Evolutionary conservation across 2,888 invertebrate species (phyloP).

Genomic region (Ormia ochracea): DNA sequence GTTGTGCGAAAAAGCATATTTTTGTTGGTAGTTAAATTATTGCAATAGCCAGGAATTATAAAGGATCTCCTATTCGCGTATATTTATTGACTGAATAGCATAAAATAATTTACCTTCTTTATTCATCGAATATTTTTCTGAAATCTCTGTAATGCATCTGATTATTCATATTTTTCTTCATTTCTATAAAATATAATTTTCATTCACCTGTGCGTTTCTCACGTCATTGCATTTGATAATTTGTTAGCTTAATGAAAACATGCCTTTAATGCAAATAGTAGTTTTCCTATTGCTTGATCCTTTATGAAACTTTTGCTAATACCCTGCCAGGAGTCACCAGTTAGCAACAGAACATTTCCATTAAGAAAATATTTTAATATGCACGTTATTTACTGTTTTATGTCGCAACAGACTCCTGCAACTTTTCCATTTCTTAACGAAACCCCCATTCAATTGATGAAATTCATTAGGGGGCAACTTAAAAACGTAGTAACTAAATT

Average conservation of each 20-base stretch:
- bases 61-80: too few relatives aligned
- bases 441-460: neutral
- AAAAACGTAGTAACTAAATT: too few relatives aligned
- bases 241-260: slow-evolving; percentile 35
- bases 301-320: neutral
- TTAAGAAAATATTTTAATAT: slow-evolving; percentile 34
- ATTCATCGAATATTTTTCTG: too few relatives aligned
- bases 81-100: too few relatives aligned
- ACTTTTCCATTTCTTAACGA: neutral
- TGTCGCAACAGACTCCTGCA: slow-evolving; percentile 28
- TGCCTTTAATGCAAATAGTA: slow-evolving; percentile 5
- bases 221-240: slow-evolving; percentile 36
- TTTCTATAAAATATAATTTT: neutral
- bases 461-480: neutral
- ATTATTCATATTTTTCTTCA: too few relatives aligned
- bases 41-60: too few relatives aligned
- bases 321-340: slow-evolving; percentile 6
- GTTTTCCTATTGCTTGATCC: neutral
- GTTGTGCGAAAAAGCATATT: too few relatives aligned
- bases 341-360: slow-evolving; percentile 37
- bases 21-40: too few relatives aligned
- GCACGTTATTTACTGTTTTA: slow-evolving; percentile 18
- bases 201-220: slow-evolving; percentile 4
- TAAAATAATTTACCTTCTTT: too few relatives aligned
- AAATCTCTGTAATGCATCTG: too few relatives aligned